Evolutionary conservation across 1,140 invertebrate species (phyloP).

Genomic region (Brachionus asplanchnoidis): DNA sequence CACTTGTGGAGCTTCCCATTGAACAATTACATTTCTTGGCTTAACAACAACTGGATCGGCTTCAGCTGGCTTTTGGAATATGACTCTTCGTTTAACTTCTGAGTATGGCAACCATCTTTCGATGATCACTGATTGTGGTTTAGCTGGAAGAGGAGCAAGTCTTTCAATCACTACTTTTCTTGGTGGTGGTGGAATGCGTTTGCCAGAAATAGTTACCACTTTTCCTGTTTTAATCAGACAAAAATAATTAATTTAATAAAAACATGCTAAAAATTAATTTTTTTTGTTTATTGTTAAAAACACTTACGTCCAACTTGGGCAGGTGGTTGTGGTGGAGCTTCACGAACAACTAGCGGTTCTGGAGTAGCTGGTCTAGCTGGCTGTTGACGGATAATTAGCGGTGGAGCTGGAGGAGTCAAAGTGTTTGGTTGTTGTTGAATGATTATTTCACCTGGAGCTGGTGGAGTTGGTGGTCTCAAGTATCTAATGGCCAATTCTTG

Average conservation of each 20-base stretch:
- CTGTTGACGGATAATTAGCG: conserved; percentile 35
- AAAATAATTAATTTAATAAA: too few species aligned
- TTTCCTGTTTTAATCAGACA: background rate
- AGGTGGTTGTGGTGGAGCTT: conserved; percentile 40
- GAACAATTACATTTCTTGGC: conserved; percentile 38
- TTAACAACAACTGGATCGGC: background rate
- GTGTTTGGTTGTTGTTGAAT: conserved; percentile 10
- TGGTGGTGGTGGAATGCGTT: conserved; percentile 40
- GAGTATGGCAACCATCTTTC: conserved; percentile 41
- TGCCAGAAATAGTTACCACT: conserved; percentile 14
- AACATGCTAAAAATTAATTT: too few species aligned
- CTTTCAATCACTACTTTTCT: conserved; percentile 42
- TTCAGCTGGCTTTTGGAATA: conserved; percentile 18
- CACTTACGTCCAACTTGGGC: background rate
- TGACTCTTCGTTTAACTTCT: conserved; percentile 29
- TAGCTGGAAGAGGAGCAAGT: conserved; percentile 39
- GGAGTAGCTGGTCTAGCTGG: conserved; percentile 28
- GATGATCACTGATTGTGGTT: conserved; percentile 36
- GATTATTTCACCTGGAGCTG: conserved; percentile 39
- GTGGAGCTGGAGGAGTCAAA: conserved; percentile 38
- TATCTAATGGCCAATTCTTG: conserved; percentile 42
- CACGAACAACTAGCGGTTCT: conserved; percentile 38
- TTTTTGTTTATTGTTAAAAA: too few species aligned
- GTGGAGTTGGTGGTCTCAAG: conserved; percentile 41
- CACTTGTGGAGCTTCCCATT: conserved; percentile 25